Evolutionary conservation across 2,113 vertebrate species (phyloP), one percentile per base, ranked within the genome.

Genomic region (Pterophyllum scalare): DNA sequence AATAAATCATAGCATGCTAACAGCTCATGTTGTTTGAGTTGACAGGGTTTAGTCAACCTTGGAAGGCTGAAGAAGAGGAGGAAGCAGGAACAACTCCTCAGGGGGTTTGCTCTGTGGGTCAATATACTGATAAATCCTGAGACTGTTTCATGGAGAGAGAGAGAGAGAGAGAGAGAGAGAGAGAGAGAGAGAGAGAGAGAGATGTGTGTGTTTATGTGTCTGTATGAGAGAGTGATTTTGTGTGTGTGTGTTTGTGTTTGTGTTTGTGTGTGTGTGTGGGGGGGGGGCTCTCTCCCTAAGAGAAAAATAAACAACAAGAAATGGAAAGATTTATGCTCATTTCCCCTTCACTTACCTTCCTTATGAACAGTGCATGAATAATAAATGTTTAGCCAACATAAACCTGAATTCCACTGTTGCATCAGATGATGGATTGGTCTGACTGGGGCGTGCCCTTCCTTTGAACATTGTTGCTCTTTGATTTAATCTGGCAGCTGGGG

Each of bases 361-460:
- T 79, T 77, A 86, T 80, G 80, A 85, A 88, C 59, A 77, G 54
- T 6, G 59, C 79, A 89, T 91, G 86, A 91, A 89, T 93, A 92
- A 91, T 91, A 86, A 86, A 91, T 91, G 74, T 81, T 81, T 54
- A 46, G 61, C 33, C 77, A 85, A 78, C 81, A 85, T 80, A 89
- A 90, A 91, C 24, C 82, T 87, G 84, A 79, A 85, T 84, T 72
- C 54, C 79, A 72, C 67, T 84, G 83, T 88, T 89, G 72, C 84
- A 70, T 84, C 78, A 84, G 62, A 62, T 89, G 88, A 88, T 89
- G 80, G 86, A 89, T 88, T 79, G 75, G 84, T 80, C 84, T 75
- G 86, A 86, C 83, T 76, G 75, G 82, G 87, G 62, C 62, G 20
- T 80, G 87, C 64, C 81, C 80, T 88, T 85, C 58, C 64, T 89